Evolutionary conservation across 2,888 invertebrate species (phyloP).

Genomic region (Drosophila siamana): DNA sequence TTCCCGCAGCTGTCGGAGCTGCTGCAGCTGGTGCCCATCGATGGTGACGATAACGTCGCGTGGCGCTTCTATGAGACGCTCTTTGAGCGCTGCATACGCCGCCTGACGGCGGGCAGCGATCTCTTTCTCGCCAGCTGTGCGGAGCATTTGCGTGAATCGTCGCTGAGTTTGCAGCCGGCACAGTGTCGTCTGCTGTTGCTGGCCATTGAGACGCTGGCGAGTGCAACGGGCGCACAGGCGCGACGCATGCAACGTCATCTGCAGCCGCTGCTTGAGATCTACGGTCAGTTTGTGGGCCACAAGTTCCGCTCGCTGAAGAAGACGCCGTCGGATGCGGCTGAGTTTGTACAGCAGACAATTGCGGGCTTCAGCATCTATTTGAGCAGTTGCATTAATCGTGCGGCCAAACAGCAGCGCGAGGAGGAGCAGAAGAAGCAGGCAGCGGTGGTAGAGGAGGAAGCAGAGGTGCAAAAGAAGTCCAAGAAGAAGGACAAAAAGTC

Average conservation of each 20-base stretch:
- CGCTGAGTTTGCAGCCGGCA: conserved; percentile 30
- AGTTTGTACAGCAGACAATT: conserved; percentile 77
- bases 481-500: not conserved
- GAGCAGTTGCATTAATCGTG: conserved; percentile 58
- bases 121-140: conserved; percentile 63
- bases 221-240: conserved; percentile 56
- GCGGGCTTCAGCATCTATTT: conserved; percentile 64
- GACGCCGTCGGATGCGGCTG: conserved; percentile 62
- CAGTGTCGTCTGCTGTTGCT: conserved; percentile 73
- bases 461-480: not conserved
- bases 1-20: conserved; percentile 67
- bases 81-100: conserved; percentile 68
- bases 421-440: not conserved
- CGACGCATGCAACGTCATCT: conserved; percentile 68
- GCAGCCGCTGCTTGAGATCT: conserved; percentile 58
- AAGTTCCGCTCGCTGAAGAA: conserved; percentile 56
- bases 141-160: conserved; percentile 39
- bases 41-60: not conserved
- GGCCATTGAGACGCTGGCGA: conserved; percentile 75
- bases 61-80: conserved; percentile 80
- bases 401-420: conserved; percentile 26
- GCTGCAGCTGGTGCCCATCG: conserved; percentile 67
- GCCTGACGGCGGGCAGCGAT: conserved; percentile 68
- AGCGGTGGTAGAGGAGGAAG: not conserved
- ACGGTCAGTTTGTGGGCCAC: conserved; percentile 48